Percentiles rank a stretch among this genome's conserved stretches.
phyloP scores from a whole-genome alignment of 2,797 vertebrate genomes.

The Cuniculus paca region DNA sequence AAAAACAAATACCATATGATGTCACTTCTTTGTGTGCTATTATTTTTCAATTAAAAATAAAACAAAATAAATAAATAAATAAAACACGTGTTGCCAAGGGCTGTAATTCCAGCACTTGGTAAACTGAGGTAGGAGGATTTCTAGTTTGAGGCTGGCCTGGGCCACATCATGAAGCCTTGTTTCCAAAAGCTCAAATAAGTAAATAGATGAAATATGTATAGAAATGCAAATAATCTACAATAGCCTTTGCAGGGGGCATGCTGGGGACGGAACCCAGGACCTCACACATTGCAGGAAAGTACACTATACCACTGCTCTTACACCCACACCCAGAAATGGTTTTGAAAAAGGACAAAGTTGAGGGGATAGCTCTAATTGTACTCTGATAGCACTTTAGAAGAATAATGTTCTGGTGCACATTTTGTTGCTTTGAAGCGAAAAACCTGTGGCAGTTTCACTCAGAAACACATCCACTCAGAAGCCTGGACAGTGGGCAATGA shows the following conservation, averaged over 20 bases:
- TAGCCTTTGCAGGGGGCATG: neutral
- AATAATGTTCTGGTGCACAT: too few relatives aligned
- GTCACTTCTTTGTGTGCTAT: neutral
- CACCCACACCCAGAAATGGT: neutral
- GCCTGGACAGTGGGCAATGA: neutral
- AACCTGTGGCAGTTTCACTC: neutral
- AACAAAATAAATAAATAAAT: too few relatives aligned
- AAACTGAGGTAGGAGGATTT: neutral
- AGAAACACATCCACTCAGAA: rapidly evolving
- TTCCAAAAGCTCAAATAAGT: too few relatives aligned
- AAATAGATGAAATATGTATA: too few relatives aligned
- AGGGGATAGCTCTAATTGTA: too few relatives aligned
- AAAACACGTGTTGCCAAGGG: neutral
- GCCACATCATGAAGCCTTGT: too few relatives aligned
- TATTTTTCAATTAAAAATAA: neutral
- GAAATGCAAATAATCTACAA: neutral
- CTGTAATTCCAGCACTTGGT: neutral
- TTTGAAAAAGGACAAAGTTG: neutral
- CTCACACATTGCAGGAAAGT: neutral
- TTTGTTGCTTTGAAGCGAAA: too few relatives aligned
- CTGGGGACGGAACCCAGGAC: neutral
- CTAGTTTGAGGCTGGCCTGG: neutral
- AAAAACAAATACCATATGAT: neutral
- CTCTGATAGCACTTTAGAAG: neutral
- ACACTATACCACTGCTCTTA: too few relatives aligned